Base-by-base conservation (phyloP, 2,113 vertebrate genomes). In the Willisornis vidua region DNA sequence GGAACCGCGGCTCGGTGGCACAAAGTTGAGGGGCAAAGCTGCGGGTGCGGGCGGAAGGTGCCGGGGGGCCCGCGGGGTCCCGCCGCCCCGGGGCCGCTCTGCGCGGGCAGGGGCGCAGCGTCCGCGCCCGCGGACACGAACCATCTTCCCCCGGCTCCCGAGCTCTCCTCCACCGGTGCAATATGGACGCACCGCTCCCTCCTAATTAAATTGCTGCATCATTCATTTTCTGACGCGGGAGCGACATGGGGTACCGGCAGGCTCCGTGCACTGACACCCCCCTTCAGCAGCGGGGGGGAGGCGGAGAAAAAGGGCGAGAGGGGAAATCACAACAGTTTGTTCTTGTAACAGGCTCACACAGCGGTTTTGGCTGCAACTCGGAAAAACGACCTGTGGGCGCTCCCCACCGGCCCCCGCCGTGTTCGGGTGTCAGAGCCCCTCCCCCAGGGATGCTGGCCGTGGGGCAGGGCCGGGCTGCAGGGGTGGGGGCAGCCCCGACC, bases 141-240 rank as follows among this genome's bases (percentile, higher is more conserved):
- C 13, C 87, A 93, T 94, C 77, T 89, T 91, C 45, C 29, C 62
- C 26, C 74, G 46, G 54, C 65, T 19, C 46, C 35, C 65, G 16
- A 70, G 71, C 71, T 68, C 70, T 37, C 84, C 37, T 70, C 37
- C 61, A 5, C 9, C 70, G 18, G 83, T 89, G 88, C 89, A 91
- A 87, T 74, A 82, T 88, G 90, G 96, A 92, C 85, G 93, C 90
- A 57, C 55, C 24, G 63, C 76, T 85, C 75, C 24, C 41, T 85
- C 65, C 68, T 89, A 85, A 92, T 94, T 92, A 90, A 94, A 95
- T 67, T 48, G 87, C 94, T 86, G 96, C 90, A 96, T 91, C 87
- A 93, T 89, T 94, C 84, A 70, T 94, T 95, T 94, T 65, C 83
- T 83, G 96, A 75, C 48, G 83, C 74, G 54, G 82, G 76, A 83